A percentile compares a stretch with the other conserved stretches of the same genome.
Conservation (phyloP, 2,113 vertebrate species). For the Sapajus apella region DNA sequence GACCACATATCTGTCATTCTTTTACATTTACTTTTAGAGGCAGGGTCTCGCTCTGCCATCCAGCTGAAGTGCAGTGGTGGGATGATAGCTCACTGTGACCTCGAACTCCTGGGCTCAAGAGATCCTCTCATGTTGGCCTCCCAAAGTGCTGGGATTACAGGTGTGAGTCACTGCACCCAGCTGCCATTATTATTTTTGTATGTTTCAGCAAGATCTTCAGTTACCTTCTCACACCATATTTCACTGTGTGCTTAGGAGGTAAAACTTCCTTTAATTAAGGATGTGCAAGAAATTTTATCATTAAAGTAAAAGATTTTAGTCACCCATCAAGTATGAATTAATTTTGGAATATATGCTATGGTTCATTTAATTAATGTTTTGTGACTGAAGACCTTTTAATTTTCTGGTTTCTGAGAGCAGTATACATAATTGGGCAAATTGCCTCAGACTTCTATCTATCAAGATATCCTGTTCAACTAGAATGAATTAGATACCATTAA, state of each 20-base stretch:
- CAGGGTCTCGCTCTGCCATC: too few species aligned
- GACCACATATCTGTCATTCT: too few species aligned
- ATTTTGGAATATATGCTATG: background rate
- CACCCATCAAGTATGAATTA: background rate
- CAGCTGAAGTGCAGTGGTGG: too few species aligned
- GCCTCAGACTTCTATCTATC: background rate
- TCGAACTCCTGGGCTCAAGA: too few species aligned
- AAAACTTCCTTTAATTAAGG: background rate
- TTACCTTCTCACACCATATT: background rate
- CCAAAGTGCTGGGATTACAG: too few species aligned
- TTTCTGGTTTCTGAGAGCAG: background rate
- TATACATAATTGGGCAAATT: background rate
- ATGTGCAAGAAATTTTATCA: background rate
- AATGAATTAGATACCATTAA: background rate
- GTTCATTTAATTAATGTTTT: background rate
- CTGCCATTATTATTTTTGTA: background rate
- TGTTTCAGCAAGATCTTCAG: background rate
- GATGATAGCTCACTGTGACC: too few species aligned
- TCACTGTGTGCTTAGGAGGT: background rate
- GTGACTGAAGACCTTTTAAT: background rate
- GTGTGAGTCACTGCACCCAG: too few species aligned
- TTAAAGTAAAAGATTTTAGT: background rate
- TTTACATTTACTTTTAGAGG: too few species aligned
- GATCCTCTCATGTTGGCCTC: too few species aligned
- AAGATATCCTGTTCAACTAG: background rate